phyloP scores from a whole-genome alignment of 2,888 invertebrate species.

The Isoperla grammatica region DNA sequence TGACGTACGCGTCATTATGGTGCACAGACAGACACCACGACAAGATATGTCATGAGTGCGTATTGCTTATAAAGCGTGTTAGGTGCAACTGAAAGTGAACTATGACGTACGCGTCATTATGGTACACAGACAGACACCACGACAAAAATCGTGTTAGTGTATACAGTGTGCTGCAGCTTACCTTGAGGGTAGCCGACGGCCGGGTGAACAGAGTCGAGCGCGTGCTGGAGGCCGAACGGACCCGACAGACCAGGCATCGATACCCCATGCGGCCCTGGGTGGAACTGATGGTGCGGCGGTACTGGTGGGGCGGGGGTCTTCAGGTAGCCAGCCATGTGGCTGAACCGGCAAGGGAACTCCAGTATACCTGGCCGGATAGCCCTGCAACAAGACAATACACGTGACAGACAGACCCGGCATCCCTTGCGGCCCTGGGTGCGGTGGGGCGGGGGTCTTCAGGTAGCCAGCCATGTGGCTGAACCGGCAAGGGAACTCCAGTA shows the following conservation, averaged over 20 bases:
- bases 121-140: too few relatives aligned
- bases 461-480: too few relatives aligned
- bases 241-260: constrained; percentile 24
- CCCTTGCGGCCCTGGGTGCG: too few relatives aligned
- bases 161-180: too few relatives aligned
- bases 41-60: too few relatives aligned
- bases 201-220: constrained; percentile 28
- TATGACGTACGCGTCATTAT: too few relatives aligned
- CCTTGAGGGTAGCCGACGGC: constrained; percentile 30
- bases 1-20: too few relatives aligned
- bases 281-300: constrained; percentile 28
- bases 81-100: too few relatives aligned
- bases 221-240: constrained; percentile 27
- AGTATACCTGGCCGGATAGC: constrained; percentile 12
- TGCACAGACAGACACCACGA: too few relatives aligned
- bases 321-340: constrained; percentile 31
- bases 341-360: constrained; percentile 29
- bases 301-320: constrained; percentile 28
- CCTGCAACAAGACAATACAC: background rate
- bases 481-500: background rate
- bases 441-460: background rate
- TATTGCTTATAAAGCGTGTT: too few relatives aligned
- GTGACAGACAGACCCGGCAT: too few relatives aligned
- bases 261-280: constrained; percentile 20
- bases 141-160: too few relatives aligned